Evolutionary conservation across 2,888 invertebrate species (phyloP).

Genomic region (Euzophera pinguis): DNA sequence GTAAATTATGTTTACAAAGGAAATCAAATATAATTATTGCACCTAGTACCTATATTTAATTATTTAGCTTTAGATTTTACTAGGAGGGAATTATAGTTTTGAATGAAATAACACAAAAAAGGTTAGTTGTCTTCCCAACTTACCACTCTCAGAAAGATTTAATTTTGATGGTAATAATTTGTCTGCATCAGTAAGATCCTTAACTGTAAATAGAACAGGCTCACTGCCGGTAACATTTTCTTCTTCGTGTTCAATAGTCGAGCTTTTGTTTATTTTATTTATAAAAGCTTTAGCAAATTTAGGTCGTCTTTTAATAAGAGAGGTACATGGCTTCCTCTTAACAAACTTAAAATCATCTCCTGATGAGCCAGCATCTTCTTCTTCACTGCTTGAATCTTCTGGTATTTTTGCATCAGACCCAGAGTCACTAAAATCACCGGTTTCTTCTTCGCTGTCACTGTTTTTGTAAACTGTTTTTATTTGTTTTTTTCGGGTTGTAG

Average conservation of each 20-base stretch:
- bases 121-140: no score
- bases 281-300: constrained; percentile 50
- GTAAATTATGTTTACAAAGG: no score
- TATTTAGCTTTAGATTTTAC: no score
- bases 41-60: no score
- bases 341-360: constrained; percentile 48
- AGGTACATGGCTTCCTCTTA: constrained; percentile 21
- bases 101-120: no score
- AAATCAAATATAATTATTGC: no score
- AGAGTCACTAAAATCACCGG: constrained; percentile 70
- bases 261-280: constrained; percentile 49
- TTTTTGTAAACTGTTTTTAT: constrained; percentile 68
- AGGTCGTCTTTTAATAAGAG: constrained; percentile 27
- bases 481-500: constrained; percentile 61
- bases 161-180: constrained; percentile 66
- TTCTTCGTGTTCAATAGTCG: constrained; percentile 28
- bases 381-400: constrained; percentile 50
- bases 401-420: constrained; percentile 72
- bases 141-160: constrained; percentile 75
- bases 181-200: constrained; percentile 67
- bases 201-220: constrained; percentile 47
- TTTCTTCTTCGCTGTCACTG: constrained; percentile 55
- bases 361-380: constrained; percentile 42
- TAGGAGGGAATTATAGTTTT: no score
- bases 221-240: constrained; percentile 29